Conservation (phyloP, 2,888 invertebrate genomes). For the Furcula furcula region DNA sequence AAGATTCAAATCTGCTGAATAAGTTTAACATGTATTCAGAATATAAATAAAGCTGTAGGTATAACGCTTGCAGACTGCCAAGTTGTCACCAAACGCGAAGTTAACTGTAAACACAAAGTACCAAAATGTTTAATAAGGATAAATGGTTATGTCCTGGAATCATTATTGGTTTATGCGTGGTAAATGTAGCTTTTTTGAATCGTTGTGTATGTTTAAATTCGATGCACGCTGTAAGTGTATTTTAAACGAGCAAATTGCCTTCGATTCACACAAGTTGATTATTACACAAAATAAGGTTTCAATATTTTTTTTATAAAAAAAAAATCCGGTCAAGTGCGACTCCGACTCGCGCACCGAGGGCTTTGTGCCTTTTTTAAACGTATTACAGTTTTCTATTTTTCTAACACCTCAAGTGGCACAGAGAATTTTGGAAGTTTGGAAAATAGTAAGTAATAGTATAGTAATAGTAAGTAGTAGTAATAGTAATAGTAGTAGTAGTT, state of each 20-base stretch:
- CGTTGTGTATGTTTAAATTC: constrained; percentile 28
- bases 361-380: too few relatives aligned
- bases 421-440: too few relatives aligned
- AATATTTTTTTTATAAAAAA: too few relatives aligned
- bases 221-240: constrained; percentile 20
- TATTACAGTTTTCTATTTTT: too few relatives aligned
- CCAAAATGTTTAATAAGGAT: constrained; percentile 40
- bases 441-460: too few relatives aligned
- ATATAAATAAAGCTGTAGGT: constrained; percentile 55
- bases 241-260: constrained; percentile 17
- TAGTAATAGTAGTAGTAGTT: too few relatives aligned
- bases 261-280: too few relatives aligned
- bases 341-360: too few relatives aligned
- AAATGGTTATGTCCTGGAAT: constrained; percentile 42
- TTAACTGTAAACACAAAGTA: constrained; percentile 40
- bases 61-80: constrained; percentile 50
- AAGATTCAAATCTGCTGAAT: constrained; percentile 55
- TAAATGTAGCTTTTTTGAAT: constrained; percentile 13
- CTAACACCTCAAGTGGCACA: too few relatives aligned
- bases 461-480: too few relatives aligned
- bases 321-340: too few relatives aligned
- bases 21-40: constrained; percentile 54
- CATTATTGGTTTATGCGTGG: constrained; percentile 28
- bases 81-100: constrained; percentile 35
- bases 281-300: too few relatives aligned